Base-by-base conservation (phyloP, 2,888 invertebrate species). In the Drosophila ustulata region DNA sequence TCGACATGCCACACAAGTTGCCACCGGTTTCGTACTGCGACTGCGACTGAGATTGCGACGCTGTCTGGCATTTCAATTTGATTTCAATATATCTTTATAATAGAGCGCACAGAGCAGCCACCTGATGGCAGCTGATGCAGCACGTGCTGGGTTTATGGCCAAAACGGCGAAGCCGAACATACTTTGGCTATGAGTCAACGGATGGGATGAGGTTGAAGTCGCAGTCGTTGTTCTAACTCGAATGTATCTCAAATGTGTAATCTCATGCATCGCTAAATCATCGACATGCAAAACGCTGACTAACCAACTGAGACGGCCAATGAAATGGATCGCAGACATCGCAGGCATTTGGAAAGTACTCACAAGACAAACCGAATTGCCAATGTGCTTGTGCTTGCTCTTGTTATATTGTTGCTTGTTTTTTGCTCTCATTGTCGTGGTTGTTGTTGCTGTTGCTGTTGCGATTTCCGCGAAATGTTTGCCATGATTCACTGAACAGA, bases 391-490 rank as follows among this genome's bases (percentile, higher is more conserved):
- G 78, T 68, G 69, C 43, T 70, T 65, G 65, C 50, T 57, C 41
- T 50, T 65, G 39, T 59, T 65, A 50, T 57, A 34, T 25, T 49
- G 57, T 49, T 56, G 50, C 23, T 46, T 49, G 32, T 37, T 25
- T 25, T 18, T 37, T 47, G 52, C 55, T 57, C 45, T 26, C 67
- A 63, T 66, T 75, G 52, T 39, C 52, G 37, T 59, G 43, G 45
- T 37, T 56, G 47, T 52, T 61, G 39, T 26, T 55, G n/a, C 32
- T 41, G 9, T 7, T 32, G 13, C 30, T 49, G 32, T 46, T 50
- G 67, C 66, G 70, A 88, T 88, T 88, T 88, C 83, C 83, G 83
- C 83, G 83, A 83, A 85, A 66, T 75, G 86, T 61, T 73, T 78
- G 78, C 72, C 75, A 80, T 83, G 83, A 83, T 83, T 86, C 87